Evolutionary conservation across 2,113 vertebrate genomes (phyloP).

Genomic region (Aspiorhynchus laticeps): DNA sequence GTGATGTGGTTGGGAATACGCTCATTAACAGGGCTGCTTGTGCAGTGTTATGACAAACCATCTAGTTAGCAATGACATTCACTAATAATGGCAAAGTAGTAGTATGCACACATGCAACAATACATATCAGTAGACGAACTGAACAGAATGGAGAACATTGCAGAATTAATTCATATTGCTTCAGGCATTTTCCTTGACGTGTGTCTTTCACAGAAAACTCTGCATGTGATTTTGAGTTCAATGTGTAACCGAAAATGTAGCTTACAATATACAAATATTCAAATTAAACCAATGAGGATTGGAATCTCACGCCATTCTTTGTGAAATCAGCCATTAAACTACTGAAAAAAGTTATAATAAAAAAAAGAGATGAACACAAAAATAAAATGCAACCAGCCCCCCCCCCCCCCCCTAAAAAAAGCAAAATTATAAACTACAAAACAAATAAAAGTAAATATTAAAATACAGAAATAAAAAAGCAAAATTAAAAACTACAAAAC

Average conservation of each 20-base stretch:
- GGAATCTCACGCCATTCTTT: neutral
- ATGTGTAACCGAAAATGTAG: neutral
- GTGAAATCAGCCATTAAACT: neutral
- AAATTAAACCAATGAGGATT: neutral
- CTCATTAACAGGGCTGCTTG: neutral
- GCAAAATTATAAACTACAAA: neutral
- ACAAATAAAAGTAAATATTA: neutral
- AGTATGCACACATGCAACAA: conserved; percentile 18
- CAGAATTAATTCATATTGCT: neutral
- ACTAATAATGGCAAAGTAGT: conserved; percentile 30
- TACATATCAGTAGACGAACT: neutral
- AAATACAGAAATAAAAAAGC: neutral
- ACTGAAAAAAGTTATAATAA: neutral
- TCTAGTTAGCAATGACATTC: conserved; percentile 35
- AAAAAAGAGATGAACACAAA: neutral
- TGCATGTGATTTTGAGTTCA: neutral
- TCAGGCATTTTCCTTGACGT: neutral
- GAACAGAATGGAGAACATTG: neutral
- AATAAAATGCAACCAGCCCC: neutral
- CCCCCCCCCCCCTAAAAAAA: neutral
- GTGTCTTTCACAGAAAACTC: neutral
- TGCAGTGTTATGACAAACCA: conserved; percentile 34
- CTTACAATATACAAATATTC: neutral
- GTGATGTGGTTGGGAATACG: neutral
- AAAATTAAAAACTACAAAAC: too few relatives aligned